Percentiles rank a stretch among this genome's conserved stretches.
These are phyloP conservation scores for Ichneumoninae sp. DNA, from an alignment of 2,888 invertebrate species.

Conservation along the genomic window DNA sequence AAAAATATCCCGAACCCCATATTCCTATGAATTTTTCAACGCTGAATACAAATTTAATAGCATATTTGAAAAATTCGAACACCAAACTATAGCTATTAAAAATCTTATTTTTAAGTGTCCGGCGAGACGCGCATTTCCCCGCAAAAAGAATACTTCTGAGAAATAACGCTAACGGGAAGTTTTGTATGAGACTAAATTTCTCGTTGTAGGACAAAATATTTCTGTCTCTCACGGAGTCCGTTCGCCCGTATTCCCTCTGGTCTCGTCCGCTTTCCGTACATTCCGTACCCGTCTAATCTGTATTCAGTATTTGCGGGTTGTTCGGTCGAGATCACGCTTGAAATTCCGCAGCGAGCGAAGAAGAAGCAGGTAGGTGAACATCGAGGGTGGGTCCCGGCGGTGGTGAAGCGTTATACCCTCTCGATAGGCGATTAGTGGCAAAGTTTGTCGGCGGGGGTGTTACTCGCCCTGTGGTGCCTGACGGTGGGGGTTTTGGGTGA, in stretches of 20 bases:
- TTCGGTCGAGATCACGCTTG: slow-evolving; percentile 50
- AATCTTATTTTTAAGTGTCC: no score
- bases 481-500: neutral
- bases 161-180: neutral
- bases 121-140: no score
- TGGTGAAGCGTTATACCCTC: slow-evolving; percentile 63
- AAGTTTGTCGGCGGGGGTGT: slow-evolving; percentile 62
- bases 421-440: slow-evolving; percentile 67
- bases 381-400: neutral
- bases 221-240: neutral
- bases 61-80: no score
- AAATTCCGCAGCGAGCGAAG: slow-evolving; percentile 29
- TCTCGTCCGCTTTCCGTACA: neutral
- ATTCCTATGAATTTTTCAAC: no score
- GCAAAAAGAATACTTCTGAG: neutral
- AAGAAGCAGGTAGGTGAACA: slow-evolving; percentile 11
- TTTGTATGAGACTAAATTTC: neutral
- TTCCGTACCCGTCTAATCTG: slow-evolving; percentile 32
- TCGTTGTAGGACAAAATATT: neutral
- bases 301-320: slow-evolving; percentile 57
- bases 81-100: no score
- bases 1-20: no score
- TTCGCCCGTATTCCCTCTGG: neutral
- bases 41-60: no score
- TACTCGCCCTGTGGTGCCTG: slow-evolving; percentile 54